phyloP scores from a whole-genome alignment of 2,888 invertebrate species.

The Crioceris asparagi region DNA sequence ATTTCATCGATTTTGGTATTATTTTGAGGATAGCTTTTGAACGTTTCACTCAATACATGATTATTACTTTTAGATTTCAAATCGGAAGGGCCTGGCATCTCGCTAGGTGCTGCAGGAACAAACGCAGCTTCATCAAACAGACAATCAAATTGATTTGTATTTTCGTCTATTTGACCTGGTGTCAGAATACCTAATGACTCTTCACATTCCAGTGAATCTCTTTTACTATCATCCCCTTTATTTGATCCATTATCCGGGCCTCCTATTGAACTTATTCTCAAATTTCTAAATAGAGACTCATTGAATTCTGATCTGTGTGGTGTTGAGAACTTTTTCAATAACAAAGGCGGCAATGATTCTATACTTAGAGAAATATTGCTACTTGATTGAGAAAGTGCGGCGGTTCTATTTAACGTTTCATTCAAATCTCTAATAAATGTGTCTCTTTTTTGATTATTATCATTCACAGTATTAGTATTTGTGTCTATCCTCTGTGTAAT shows the following conservation, averaged over 20 bases:
- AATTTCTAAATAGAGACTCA: conserved; percentile 13
- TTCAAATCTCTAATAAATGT: too few relatives aligned
- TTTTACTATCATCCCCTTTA: not conserved
- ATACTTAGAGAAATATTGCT: conserved; percentile 6
- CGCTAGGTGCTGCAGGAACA: too few relatives aligned
- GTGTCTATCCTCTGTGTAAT: too few relatives aligned
- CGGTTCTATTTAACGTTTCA: conserved; percentile 17
- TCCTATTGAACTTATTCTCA: conserved; percentile 8
- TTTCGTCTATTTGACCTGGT: conserved; percentile 80
- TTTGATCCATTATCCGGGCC: not conserved
- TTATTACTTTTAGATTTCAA: too few relatives aligned
- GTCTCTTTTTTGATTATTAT: too few relatives aligned
- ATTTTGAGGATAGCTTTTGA: too few relatives aligned
- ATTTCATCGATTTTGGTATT: too few relatives aligned
- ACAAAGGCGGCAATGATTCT: conserved; percentile 7
- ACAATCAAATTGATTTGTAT: too few relatives aligned
- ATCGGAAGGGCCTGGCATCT: too few relatives aligned
- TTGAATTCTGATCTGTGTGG: conserved; percentile 16
- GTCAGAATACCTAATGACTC: conserved; percentile 73
- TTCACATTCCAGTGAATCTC: conserved; percentile 38
- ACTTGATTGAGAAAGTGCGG: conserved; percentile 20
- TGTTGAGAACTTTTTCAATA: conserved; percentile 15
- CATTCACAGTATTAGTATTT: too few relatives aligned
- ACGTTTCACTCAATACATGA: too few relatives aligned
- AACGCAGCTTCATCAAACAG: too few relatives aligned